These are phyloP conservation scores for Enteromius fasciolatus DNA, from an alignment of 2,797 vertebrate species.

Conservation along the genomic window DNA sequence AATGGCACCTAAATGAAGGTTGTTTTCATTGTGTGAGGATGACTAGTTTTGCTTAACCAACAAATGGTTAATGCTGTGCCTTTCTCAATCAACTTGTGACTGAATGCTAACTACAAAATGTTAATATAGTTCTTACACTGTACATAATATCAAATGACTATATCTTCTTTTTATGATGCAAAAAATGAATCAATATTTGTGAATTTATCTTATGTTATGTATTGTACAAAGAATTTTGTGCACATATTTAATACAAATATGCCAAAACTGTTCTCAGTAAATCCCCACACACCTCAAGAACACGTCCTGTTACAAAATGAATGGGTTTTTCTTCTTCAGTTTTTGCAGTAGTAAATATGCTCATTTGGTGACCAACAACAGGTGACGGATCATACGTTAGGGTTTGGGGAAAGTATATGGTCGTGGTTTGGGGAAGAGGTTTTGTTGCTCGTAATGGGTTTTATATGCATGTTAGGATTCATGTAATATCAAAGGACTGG, in stretches of 20 bases:
- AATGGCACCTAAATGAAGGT: slow-evolving; percentile 9
- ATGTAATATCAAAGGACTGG: not conserved
- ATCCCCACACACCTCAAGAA: slow-evolving; percentile 33
- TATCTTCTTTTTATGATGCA: slow-evolving; percentile 39
- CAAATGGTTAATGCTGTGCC: slow-evolving; percentile 60
- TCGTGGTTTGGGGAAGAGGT: slow-evolving; percentile 4
- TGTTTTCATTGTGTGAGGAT: not conserved
- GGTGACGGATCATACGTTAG: slow-evolving; percentile 26
- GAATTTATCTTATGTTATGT: slow-evolving; percentile 32
- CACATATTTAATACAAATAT: slow-evolving; percentile 52
- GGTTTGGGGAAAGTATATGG: slow-evolving; percentile 8
- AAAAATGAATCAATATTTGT: slow-evolving; percentile 20
- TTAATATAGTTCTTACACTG: slow-evolving; percentile 45
- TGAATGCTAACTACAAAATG: slow-evolving; percentile 53
- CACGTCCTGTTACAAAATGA: slow-evolving; percentile 17
- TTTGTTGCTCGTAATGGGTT: slow-evolving; percentile 24
- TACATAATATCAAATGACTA: slow-evolving; percentile 48
- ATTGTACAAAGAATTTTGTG: slow-evolving; percentile 47
- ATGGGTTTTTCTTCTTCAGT: too few relatives aligned
- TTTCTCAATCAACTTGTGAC: slow-evolving; percentile 58
- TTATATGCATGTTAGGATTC: not conserved
- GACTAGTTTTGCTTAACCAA: slow-evolving; percentile 43
- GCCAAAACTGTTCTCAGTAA: slow-evolving; percentile 53
- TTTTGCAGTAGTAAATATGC: slow-evolving; percentile 18
- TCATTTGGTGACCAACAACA: not conserved